Percentiles rank a stretch among this genome's conserved stretches.
Evolutionary conservation across 2,113 vertebrate species (phyloP).

Genomic region (Pipra filicauda): DNA sequence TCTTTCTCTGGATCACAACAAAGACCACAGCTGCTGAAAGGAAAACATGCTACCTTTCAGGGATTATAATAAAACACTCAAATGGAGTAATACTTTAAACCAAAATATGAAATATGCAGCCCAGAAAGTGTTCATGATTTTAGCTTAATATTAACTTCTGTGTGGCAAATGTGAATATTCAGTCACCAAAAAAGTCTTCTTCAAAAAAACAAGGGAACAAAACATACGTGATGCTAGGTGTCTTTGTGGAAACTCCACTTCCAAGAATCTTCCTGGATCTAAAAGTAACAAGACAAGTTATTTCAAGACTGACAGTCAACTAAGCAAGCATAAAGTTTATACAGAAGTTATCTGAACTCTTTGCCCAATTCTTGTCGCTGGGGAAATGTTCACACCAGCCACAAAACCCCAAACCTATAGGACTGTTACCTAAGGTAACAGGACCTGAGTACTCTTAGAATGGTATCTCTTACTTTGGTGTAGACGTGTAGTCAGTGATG

Average conservation of each 20-base stretch:
- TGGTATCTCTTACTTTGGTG: constrained; percentile 70
- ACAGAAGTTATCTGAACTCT: neutral
- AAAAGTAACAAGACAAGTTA: constrained; percentile 17
- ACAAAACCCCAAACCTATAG: neutral
- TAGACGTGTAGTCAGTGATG: constrained; percentile 69
- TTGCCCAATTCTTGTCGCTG: neutral
- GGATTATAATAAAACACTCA: neutral
- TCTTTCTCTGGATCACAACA: neutral
- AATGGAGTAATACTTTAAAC: neutral
- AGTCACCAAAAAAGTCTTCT: neutral
- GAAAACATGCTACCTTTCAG: neutral
- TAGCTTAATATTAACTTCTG: neutral
- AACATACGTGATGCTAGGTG: constrained; percentile 71
- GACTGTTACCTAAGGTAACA: neutral
- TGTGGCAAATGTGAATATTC: neutral
- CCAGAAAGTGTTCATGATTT: neutral
- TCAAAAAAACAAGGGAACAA: neutral
- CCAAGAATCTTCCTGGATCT: constrained; percentile 57
- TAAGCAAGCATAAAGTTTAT: neutral
- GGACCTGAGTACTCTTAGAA: neutral
- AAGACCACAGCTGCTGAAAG: neutral
- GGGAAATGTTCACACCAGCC: neutral
- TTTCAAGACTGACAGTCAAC: neutral
- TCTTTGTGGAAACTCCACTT: constrained; percentile 50
- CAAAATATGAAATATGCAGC: neutral